Evolutionary conservation across 2,888 invertebrate genomes (phyloP).

Genomic region (Pasiphila rectangulata): DNA sequence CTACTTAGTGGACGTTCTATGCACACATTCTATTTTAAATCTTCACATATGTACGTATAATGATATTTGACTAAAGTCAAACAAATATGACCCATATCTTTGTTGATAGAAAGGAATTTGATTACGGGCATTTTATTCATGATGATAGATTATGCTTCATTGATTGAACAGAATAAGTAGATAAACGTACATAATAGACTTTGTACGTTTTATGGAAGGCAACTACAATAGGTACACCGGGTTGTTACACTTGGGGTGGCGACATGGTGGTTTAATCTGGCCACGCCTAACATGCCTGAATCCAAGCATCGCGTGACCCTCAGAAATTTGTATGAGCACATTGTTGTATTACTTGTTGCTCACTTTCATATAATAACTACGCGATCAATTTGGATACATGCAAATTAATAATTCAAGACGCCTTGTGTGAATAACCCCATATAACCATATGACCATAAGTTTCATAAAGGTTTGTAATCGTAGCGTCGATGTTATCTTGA

Average conservation of each 20-base stretch:
- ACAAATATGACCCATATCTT: too few relatives aligned
- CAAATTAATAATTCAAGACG: conserved; percentile 22
- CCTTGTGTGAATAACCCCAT: conserved; percentile 23
- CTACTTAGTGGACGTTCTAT: too few relatives aligned
- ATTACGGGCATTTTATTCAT: not conserved
- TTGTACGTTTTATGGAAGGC: not conserved
- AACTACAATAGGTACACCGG: not conserved
- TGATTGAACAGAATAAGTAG: not conserved
- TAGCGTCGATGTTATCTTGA: conserved; percentile 16
- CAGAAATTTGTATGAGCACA: conserved; percentile 34
- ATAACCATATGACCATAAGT: too few relatives aligned
- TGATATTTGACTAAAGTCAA: too few relatives aligned
- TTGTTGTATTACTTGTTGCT: conserved; percentile 54
- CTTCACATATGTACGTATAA: too few relatives aligned
- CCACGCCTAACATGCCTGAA: conserved; percentile 27
- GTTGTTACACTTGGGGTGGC: not conserved
- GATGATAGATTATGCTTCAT: not conserved
- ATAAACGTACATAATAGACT: not conserved
- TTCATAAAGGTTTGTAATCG: conserved; percentile 7
- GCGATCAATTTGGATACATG: conserved; percentile 21
- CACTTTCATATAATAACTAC: conserved; percentile 36
- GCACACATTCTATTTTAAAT: too few relatives aligned
- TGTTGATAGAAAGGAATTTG: too few relatives aligned
- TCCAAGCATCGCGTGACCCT: conserved; percentile 45
- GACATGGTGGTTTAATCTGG: conserved; percentile 9